phyloP scores from a whole-genome alignment of 2,797 vertebrate genomes.

The Oceanodroma leucorhoa region DNA sequence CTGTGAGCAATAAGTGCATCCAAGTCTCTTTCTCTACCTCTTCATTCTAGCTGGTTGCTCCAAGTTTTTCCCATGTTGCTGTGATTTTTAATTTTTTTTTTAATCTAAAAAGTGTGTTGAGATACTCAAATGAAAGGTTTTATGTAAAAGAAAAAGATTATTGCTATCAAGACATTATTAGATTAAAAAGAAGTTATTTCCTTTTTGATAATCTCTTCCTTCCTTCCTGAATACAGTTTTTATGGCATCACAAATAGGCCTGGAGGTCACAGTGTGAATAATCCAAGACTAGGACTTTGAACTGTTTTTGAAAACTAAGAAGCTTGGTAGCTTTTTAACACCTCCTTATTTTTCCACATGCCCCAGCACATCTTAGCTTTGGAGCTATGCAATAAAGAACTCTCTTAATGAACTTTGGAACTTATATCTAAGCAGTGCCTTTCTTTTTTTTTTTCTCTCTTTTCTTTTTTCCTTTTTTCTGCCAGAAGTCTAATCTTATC shows the following conservation, averaged over 20 bases:
- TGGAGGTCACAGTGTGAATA: background rate
- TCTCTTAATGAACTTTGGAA: conserved; percentile 31
- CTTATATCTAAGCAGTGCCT: background rate
- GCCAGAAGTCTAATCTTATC: background rate
- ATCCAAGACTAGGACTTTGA: conserved; percentile 38
- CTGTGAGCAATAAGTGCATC: background rate
- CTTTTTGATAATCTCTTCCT: conserved; percentile 23
- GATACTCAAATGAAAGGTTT: background rate
- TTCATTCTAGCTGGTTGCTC: background rate
- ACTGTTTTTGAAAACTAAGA: conserved; percentile 25
- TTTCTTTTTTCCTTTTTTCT: background rate
- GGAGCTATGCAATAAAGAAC: conserved; percentile 25
- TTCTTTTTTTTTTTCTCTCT: background rate
- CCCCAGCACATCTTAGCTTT: conserved; percentile 21
- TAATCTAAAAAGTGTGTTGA: background rate
- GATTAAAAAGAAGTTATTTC: background rate
- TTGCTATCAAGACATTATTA: background rate
- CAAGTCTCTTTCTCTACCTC: background rate
- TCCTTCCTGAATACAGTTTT: conserved; percentile 39
- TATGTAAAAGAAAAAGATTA: background rate
- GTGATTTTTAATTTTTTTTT: background rate
- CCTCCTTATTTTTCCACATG: conserved; percentile 29
- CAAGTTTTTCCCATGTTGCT: background rate
- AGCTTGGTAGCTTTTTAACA: background rate
- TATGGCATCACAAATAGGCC: conserved; percentile 5